A percentile compares a stretch with the other conserved stretches of the same genome.
Conservation (phyloP, 2,797 vertebrate species). For the Peromyscus attwateri region DNA sequence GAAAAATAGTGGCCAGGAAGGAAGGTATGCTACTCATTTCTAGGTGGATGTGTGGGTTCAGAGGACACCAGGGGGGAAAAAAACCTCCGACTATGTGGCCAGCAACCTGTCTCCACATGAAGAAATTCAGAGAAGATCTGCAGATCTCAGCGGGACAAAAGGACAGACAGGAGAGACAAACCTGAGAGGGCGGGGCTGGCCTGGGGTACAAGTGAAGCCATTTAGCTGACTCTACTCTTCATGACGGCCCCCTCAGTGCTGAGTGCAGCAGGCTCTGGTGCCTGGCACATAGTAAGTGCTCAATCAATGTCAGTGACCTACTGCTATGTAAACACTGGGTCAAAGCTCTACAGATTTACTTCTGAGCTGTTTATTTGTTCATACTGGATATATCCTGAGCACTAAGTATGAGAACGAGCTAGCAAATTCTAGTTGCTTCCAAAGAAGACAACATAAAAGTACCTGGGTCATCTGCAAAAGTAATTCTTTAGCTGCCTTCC, state of each 20-base stretch:
- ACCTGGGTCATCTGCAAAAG: neutral
- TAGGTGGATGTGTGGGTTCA: neutral
- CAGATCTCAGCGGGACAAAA: neutral
- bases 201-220: neutral
- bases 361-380: neutral
- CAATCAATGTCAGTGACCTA: accelerated
- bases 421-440: neutral
- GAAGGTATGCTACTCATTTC: neutral
- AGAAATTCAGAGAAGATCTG: neutral
- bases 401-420: neutral
- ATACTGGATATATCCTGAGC: neutral
- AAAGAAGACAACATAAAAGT: neutral
- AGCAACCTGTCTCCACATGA: too few relatives aligned
- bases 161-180: neutral
- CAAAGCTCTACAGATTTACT: neutral
- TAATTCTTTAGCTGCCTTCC: neutral
- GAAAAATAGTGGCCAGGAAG: neutral
- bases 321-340: neutral
- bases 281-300: neutral
- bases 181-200: neutral
- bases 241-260: neutral
- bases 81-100: neutral
- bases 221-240: neutral
- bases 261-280: neutral
- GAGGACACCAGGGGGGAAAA: neutral